Percentiles rank a stretch among this genome's conserved stretches.
Evolutionary conservation across 2,888 invertebrate genomes (phyloP).

Genomic region (Steinernema scapterisci): DNA sequence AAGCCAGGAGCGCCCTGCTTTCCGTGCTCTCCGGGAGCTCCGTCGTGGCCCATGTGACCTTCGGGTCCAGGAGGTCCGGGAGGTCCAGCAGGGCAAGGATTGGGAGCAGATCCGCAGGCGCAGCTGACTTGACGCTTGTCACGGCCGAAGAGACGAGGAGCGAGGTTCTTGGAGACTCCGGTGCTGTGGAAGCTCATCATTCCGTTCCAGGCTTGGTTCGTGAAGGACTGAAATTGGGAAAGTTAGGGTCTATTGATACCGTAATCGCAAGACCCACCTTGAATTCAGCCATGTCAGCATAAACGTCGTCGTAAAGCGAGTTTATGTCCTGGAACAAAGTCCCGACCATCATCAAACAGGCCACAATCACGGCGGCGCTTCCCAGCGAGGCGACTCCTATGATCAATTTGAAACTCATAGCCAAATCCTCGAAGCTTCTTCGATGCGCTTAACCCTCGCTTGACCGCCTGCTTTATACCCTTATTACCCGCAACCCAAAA

Average conservation of each 20-base stretch:
- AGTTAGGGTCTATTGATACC: neutral
- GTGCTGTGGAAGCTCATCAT: slow-evolving; percentile 43
- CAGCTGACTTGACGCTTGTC: slow-evolving; percentile 50
- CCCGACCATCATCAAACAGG: slow-evolving; percentile 52
- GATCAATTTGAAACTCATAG: slow-evolving; percentile 51
- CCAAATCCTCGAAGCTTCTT: no score
- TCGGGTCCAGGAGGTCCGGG: slow-evolving; percentile 52
- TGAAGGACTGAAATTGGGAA: slow-evolving; percentile 33
- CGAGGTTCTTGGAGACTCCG: slow-evolving; percentile 41
- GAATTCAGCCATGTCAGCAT: slow-evolving; percentile 58
- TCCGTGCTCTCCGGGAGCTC: slow-evolving; percentile 38
- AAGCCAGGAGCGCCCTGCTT: neutral
- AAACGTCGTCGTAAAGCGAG: slow-evolving; percentile 56
- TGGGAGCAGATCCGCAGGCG: slow-evolving; percentile 49
- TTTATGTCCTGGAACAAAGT: slow-evolving; percentile 58
- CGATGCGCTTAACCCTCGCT: neutral
- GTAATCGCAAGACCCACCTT: slow-evolving; percentile 39
- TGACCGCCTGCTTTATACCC: neutral
- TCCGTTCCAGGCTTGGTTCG: slow-evolving; percentile 55
- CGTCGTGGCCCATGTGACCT: slow-evolving; percentile 52
- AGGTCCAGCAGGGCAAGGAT: slow-evolving; percentile 54
- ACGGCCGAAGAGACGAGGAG: slow-evolving; percentile 50
- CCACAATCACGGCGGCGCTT: slow-evolving; percentile 52
- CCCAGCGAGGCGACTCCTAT: slow-evolving; percentile 50
- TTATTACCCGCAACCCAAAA: neutral